Evolutionary conservation across 2,797 vertebrate genomes (phyloP).

Genomic region (Allobates femoralis): DNA sequence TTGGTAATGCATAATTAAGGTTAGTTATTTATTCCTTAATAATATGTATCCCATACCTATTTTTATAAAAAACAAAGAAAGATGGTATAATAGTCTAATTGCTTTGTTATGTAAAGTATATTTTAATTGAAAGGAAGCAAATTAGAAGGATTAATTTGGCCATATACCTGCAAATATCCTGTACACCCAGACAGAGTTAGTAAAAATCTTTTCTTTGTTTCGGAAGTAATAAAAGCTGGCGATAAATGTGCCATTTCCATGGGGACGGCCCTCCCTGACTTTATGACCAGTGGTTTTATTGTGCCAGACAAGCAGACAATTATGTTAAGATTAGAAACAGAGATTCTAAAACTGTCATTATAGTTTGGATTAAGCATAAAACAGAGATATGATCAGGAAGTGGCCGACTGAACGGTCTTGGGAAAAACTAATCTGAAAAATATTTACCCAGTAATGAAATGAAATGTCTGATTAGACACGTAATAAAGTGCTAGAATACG

Average conservation of each 20-base stretch:
- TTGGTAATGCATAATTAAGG: too few species aligned
- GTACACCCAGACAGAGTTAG: neutral
- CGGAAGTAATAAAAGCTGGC: conserved; percentile 22
- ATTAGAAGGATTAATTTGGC: neutral
- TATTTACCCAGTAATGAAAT: neutral
- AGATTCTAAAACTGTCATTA: conserved; percentile 9
- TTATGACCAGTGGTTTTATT: conserved; percentile 19
- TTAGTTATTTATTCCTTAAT: too few species aligned
- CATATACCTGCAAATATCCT: conserved; percentile 23
- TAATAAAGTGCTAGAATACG: neutral
- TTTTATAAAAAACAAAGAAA: too few species aligned
- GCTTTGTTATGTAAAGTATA: neutral
- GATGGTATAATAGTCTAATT: neutral
- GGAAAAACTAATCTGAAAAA: neutral
- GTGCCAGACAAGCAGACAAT: conserved; percentile 16
- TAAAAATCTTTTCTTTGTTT: conserved; percentile 1
- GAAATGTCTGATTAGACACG: neutral
- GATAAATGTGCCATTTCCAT: neutral
- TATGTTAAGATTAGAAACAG: neutral
- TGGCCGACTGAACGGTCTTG: neutral
- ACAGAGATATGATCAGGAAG: conserved; percentile 16
- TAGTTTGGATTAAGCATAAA: conserved; percentile 1
- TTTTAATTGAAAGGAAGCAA: conserved; percentile 13
- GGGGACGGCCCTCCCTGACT: neutral
- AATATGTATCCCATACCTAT: too few species aligned